These are phyloP conservation scores for Haliclona indistincta DNA, from an alignment of 37 sponge, comb jelly and placozoan species.

Conservation along the genomic window DNA sequence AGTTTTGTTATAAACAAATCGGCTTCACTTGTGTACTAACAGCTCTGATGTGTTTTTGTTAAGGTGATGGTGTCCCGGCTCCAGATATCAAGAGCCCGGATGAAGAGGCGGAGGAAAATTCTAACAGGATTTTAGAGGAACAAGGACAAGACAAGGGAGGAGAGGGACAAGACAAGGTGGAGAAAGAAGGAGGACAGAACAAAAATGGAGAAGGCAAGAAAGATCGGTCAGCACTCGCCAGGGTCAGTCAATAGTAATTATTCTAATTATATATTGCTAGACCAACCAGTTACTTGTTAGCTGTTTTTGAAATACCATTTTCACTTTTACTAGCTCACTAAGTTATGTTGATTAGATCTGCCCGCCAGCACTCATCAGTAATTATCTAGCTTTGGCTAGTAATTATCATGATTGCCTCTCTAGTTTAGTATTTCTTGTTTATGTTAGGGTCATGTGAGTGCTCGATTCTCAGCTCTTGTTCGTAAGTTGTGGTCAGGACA, in stretches of 20 bases:
- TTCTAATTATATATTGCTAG: not conserved
- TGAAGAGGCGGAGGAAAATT: too few relatives aligned
- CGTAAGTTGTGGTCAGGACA: conserved; percentile 69
- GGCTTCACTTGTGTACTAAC: too few relatives aligned
- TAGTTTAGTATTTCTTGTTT: not conserved
- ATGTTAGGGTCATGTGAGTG: conserved; percentile 35
- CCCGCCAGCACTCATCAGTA: too few relatives aligned
- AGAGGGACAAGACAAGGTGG: conserved; percentile 21
- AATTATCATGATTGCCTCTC: not conserved
- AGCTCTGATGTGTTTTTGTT: too few relatives aligned
- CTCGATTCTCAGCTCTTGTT: conserved; percentile 34
- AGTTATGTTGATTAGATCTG: too few relatives aligned
- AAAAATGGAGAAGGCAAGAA: not conserved
- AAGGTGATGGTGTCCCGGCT: too few relatives aligned
- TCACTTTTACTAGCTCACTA: not conserved
- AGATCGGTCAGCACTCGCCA: not conserved
- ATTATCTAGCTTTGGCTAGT: too few relatives aligned
- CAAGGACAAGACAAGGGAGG: not conserved
- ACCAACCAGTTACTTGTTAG: too few relatives aligned
- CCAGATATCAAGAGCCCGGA: too few relatives aligned
- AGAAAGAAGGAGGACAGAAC: conserved; percentile 1
- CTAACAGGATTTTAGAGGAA: not conserved
- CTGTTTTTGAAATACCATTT: not conserved
- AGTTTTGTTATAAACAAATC: too few relatives aligned
- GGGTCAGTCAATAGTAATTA: not conserved